Conservation (phyloP, 2,888 invertebrate species). For the Cephus pulcher region DNA sequence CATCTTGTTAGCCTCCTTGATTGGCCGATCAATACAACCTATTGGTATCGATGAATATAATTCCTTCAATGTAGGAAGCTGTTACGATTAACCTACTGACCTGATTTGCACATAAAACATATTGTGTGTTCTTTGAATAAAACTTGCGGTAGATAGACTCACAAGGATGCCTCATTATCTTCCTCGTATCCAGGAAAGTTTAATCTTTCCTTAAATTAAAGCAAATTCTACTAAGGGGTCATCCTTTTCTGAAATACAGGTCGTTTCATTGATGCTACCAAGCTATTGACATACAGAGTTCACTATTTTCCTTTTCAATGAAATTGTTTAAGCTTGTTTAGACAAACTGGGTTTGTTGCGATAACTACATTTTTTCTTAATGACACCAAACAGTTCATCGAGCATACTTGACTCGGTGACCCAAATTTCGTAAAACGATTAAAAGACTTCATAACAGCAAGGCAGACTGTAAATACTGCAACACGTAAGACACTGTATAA, state of each 20-base stretch:
- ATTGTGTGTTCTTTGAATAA: not conserved
- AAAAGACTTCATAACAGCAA: not conserved
- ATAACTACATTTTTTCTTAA: not conserved
- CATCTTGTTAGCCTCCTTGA: not conserved
- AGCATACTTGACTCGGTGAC: conserved; percentile 12
- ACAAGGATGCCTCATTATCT: not conserved
- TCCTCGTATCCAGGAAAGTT: not conserved
- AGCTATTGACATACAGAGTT: not conserved
- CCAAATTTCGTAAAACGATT: conserved; percentile 4
- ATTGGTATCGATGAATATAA: not conserved
- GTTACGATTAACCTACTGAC: conserved; percentile 28
- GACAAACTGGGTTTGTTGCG: not conserved
- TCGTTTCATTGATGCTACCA: not conserved
- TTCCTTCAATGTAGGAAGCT: not conserved
- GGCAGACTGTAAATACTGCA: not conserved
- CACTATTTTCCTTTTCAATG: not conserved
- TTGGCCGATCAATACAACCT: not conserved
- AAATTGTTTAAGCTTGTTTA: not conserved
- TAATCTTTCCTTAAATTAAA: not conserved
- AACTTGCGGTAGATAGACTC: not conserved
- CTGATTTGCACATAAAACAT: conserved; percentile 14
- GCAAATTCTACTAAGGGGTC: not conserved
- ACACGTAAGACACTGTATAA: not conserved
- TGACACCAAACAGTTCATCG: not conserved
- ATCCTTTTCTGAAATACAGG: not conserved